These are phyloP conservation scores for Falco concolor DNA, from an alignment of 2,797 vertebrate genomes.

Conservation along the genomic window DNA sequence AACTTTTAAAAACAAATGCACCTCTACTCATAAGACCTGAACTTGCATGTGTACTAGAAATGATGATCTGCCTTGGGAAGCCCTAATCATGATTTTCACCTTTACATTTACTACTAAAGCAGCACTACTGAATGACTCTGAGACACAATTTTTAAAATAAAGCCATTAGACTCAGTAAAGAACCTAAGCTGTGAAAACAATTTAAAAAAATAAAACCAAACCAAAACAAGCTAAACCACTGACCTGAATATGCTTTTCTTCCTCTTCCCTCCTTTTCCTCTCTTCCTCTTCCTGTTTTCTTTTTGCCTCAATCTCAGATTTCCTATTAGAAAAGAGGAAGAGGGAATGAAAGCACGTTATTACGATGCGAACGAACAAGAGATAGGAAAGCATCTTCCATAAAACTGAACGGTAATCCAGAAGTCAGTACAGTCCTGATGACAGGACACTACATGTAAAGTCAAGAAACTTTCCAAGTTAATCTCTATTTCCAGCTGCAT, in stretches of 20 bases:
- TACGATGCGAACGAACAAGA: background rate
- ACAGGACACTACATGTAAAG: background rate
- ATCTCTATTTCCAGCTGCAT: background rate
- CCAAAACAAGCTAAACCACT: background rate
- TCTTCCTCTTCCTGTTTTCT: constrained; percentile 94
- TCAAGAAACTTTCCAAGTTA: background rate
- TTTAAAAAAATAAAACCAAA: background rate
- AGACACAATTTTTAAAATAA: background rate
- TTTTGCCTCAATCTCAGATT: constrained; percentile 93
- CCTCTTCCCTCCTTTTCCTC: constrained; percentile 90
- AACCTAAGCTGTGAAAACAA: background rate
- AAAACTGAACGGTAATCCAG: background rate
- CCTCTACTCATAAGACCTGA: background rate
- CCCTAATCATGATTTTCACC: background rate
- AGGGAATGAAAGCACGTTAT: background rate
- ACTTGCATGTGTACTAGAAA: background rate
- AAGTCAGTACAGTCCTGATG: background rate
- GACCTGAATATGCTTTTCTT: constrained; percentile 88
- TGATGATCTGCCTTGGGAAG: background rate
- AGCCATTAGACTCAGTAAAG: background rate
- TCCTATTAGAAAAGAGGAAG: constrained; percentile 72
- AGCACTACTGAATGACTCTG: background rate
- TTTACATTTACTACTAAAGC: background rate
- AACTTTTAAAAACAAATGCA: background rate
- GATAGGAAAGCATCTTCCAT: background rate